phyloP scores from a whole-genome alignment of 2,113 vertebrate species.

The Microcebus ravelobensis region DNA sequence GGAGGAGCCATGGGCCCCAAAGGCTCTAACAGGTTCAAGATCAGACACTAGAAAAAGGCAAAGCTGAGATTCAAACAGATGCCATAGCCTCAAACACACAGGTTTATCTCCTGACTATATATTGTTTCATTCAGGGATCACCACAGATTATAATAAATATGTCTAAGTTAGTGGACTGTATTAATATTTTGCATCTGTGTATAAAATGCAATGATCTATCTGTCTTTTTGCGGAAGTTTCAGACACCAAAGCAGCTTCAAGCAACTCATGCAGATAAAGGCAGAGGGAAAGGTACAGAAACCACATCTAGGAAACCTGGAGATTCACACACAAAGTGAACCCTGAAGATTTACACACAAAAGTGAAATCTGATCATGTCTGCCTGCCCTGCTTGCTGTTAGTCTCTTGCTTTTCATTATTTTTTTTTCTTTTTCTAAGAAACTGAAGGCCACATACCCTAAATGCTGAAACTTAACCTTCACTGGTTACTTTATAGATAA shows the following conservation, averaged over 20 bases:
- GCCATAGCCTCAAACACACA: background rate
- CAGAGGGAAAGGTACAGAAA: background rate
- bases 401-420: no score
- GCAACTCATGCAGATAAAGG: background rate
- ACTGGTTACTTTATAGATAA: no score
- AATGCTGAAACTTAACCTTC: no score
- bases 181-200: background rate
- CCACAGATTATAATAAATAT: background rate
- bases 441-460: no score
- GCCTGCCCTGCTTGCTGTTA: no score
- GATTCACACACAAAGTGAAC: background rate
- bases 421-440: no score
- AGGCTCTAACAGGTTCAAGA: background rate
- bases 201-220: background rate
- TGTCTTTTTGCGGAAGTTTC: background rate
- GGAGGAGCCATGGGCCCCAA: background rate
- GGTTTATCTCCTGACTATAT: background rate
- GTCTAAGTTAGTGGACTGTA: background rate
- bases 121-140: background rate
- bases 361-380: no score
- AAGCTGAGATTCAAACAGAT: background rate
- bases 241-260: conserved; percentile 25
- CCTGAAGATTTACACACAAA: background rate
- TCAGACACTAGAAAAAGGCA: background rate
- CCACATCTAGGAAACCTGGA: background rate